A percentile compares a stretch with the other conserved stretches of the same genome.
Evolutionary conservation across 2,113 vertebrate species (phyloP).

Genomic region (Calyptommatus sinebrachiatus): DNA sequence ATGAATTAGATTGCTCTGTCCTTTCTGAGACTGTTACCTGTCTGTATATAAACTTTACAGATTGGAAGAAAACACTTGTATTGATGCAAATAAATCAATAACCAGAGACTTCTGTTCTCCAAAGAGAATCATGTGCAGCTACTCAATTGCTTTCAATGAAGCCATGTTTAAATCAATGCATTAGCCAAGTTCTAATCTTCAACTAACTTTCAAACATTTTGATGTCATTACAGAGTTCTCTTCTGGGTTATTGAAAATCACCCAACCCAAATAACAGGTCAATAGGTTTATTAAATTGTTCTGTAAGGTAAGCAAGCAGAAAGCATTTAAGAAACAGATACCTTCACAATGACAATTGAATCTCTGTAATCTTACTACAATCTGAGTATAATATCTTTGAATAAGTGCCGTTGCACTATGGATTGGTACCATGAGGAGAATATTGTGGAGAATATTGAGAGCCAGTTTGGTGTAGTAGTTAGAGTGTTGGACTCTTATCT

Average conservation of each 20-base stretch:
- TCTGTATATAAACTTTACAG: not conserved
- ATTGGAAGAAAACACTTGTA: not conserved
- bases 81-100: constrained; percentile 1
- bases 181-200: not conserved
- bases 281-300: not conserved
- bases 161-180: too few relatives aligned
- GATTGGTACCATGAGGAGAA: not conserved
- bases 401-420: not conserved
- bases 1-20: too few relatives aligned
- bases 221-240: not conserved
- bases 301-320: constrained; percentile 15
- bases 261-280: not conserved
- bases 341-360: not conserved
- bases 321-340: not conserved
- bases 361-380: not conserved
- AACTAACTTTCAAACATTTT: not conserved
- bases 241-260: not conserved
- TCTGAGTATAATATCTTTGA: not conserved
- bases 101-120: too few relatives aligned
- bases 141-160: not conserved
- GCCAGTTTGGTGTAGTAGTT: too few relatives aligned
- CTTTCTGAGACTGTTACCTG: too few relatives aligned
- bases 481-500: too few relatives aligned
- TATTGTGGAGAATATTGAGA: too few relatives aligned
- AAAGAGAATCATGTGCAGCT: not conserved